phyloP scores from a whole-genome alignment of 2,888 invertebrate species.

The Ethmia dodecea region DNA sequence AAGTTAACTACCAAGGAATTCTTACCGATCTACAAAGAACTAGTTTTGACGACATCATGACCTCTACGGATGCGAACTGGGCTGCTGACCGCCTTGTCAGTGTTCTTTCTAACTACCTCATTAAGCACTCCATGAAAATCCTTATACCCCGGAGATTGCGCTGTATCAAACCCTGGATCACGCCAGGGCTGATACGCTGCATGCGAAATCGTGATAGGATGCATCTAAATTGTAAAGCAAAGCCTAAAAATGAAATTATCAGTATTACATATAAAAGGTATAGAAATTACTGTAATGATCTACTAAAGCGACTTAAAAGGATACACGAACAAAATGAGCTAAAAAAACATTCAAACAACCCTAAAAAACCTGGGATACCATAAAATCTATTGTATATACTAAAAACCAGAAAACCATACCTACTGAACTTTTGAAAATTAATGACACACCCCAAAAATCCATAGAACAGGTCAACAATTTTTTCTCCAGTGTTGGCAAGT shows the following conservation, averaged over 20 bases:
- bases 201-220: too few species aligned
- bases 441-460: neutral
- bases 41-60: neutral
- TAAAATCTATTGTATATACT: neutral
- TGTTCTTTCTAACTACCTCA: neutral
- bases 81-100: neutral
- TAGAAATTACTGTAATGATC: neutral
- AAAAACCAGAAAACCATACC: neutral
- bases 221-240: neutral
- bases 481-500: neutral
- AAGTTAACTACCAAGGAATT: neutral
- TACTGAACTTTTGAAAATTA: neutral
- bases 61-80: neutral
- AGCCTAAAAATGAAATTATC: neutral
- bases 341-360: neutral
- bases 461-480: neutral
- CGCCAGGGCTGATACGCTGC: too few species aligned
- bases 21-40: neutral
- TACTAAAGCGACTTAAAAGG: neutral
- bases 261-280: too few species aligned
- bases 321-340: neutral
- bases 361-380: neutral
- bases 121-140: neutral
- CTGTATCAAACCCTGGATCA: too few species aligned
- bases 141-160: too few species aligned